Base-by-base conservation (phyloP, 2,888 invertebrate genomes). In the Calameuta idolon region DNA sequence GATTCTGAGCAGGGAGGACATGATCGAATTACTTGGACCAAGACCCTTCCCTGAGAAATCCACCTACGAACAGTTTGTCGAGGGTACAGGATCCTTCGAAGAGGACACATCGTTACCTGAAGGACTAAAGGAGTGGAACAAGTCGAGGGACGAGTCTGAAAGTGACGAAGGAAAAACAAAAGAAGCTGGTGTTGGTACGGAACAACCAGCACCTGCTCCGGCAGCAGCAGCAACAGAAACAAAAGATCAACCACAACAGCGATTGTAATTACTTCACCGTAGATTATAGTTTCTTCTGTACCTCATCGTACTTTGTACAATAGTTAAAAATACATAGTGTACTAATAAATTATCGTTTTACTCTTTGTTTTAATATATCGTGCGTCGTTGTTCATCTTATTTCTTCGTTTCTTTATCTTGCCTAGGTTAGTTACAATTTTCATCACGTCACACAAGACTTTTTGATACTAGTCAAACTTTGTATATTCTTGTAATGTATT, bases 61-160 rank as follows among this genome's bases (percentile, higher is more conserved):
- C 23, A 99, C 99, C 12, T 99, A 99, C 89, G 99, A 99, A 92
- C 97, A 99, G 90, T 99, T 99, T 92, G 99, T 99, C 0, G 99
- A 98, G 92, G 98, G 98, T 1, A 98, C 98, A 0, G 99, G 99
- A 2, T 98, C 99, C 1, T 95, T 99, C 87, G 99, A 99, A 83
- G 99, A 99, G 92, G 97, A 99, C 88, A 98, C 98, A 0, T 92
- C 95, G 0, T 93, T 99, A 85, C 99, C 99, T 0, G 97, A 98
- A 92, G 99, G 99, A 77, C 93, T 99, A 35, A 96, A 98, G 90
- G 96, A 96, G 87, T 99, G 99, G 99, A 99, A 99, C 90, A 96
- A 95, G 89, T 94, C 95, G 78, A 91, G 89, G 76, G 86, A 88
- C 31, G 81, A 79, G 4, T 69, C 55, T 12, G 82, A 81, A 4